Evolutionary conservation across 2,113 vertebrate genomes (phyloP), one percentile per base, ranked within the genome.

Genomic region (Suncus etruscus): DNA sequence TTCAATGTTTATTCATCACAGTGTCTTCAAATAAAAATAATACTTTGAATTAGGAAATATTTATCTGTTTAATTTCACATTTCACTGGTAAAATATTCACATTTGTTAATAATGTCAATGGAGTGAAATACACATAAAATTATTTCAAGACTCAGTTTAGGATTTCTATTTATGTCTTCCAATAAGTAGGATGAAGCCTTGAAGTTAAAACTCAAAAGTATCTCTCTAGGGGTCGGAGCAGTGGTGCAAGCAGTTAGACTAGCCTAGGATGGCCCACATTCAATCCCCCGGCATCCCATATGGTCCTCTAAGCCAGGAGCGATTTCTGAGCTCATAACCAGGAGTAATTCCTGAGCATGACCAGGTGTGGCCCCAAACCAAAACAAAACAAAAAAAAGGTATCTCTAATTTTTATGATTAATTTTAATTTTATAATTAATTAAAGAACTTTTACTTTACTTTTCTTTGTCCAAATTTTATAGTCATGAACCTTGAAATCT

Each of bases 1-100:
- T 90, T 93, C 39, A 39, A 39, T 39, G 11, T 54, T 63, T 50
- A 75, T 93, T 92, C 90, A 92, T 95, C 0, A 63, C 15, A 31
- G 3, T 0, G 0, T 10, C 6, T 0, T 54, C 1, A 93, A 89
- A 75, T 39, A 27, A 11, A 10, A 69, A 32, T 9, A 0, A 16
- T 15, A 54, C 27, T 27, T 2, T 68, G 0, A 39, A 25, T 83
- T 83, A 86, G 31, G 68, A 91, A 1, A 15, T 3, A 79, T 39
- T 89, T 87, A 85, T 4, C 45, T 74, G 8, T 7, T 18, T 51
- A 12, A 3, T 29, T 78, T 66, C 31, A 79, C 47, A 39, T 80
- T 79, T 18, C 3, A 0, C 20, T 90, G 83, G 0, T 15, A 18
- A 75, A 69, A 22, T 0, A 0, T 2, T 3, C 47, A 29, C 51